phyloP scores from a whole-genome alignment of 92 coral and sea anemone species.

The Micromussa lordhowensis region DNA sequence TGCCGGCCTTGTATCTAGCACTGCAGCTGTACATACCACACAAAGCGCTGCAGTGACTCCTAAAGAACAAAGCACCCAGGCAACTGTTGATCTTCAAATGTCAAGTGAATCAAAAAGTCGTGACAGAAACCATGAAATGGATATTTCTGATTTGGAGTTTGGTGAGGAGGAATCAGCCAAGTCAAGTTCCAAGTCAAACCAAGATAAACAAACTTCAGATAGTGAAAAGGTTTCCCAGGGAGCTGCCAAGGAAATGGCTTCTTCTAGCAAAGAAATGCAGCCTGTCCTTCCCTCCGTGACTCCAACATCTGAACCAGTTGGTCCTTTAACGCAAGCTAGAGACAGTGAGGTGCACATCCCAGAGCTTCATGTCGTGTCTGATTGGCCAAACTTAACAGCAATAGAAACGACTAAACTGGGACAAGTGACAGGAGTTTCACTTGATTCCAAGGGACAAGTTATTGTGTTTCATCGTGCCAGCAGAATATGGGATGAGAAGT shows the following conservation, averaged over 20 bases:
- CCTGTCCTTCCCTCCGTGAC: not conserved
- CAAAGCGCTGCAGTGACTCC: not conserved
- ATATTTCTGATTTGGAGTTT: not conserved
- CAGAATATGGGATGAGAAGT: conserved; percentile 85
- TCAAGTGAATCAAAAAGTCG: not conserved
- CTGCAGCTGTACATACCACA: not conserved
- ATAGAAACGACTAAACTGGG: conserved; percentile 65
- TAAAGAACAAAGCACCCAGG: not conserved
- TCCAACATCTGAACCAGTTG: conserved; percentile 1
- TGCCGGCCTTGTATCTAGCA: not conserved
- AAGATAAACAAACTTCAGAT: not conserved
- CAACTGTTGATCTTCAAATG: not conserved
- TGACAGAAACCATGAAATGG: not conserved
- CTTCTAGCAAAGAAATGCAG: not conserved
- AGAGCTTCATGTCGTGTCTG: conserved; percentile 37
- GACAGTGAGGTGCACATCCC: not conserved
- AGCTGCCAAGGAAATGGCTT: not conserved
- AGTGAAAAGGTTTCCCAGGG: not conserved
- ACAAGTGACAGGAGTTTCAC: conserved; percentile 89
- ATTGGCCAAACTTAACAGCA: conserved; percentile 86
- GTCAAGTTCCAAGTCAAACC: not conserved
- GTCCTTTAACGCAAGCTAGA: not conserved
- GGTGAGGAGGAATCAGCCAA: not conserved
- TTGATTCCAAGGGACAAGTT: conserved; percentile 78
- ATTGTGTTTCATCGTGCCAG: conserved; percentile 90